These are phyloP conservation scores for Cacoxenus indagator DNA, from an alignment of 2,888 invertebrate species.

Conservation along the genomic window DNA sequence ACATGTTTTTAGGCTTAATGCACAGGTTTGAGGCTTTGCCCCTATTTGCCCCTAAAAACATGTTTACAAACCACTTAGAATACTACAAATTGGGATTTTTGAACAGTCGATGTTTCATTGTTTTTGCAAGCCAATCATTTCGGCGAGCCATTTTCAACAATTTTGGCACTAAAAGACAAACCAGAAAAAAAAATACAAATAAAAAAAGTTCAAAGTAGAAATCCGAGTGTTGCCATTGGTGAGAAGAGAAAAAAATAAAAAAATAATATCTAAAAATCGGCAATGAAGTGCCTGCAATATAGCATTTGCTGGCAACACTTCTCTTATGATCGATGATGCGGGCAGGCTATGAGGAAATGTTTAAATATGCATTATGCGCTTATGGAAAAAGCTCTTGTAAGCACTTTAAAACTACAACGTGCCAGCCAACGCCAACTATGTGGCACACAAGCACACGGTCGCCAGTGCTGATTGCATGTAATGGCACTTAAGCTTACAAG, in stretches of 20 bases:
- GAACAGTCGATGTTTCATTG: not conserved
- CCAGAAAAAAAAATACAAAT: not conserved
- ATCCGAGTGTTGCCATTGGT: slow-evolving; percentile 16
- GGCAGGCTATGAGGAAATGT: slow-evolving; percentile 55
- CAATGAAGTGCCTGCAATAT: slow-evolving; percentile 13
- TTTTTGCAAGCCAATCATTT: not conserved
- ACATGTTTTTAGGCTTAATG: not conserved
- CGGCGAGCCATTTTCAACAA: not conserved
- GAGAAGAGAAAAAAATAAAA: not conserved
- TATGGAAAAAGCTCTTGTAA: slow-evolving; percentile 37
- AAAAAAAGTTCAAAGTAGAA: not conserved
- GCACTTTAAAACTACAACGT: slow-evolving; percentile 17
- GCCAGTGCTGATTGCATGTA: slow-evolving; percentile 50
- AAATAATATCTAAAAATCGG: slow-evolving; percentile 5
- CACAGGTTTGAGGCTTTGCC: not conserved
- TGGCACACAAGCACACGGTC: not conserved
- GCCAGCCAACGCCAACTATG: not conserved
- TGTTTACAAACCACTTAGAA: not conserved
- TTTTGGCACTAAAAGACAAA: slow-evolving; percentile 10
- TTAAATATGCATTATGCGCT: slow-evolving; percentile 61
- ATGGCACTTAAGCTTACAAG: slow-evolving; percentile 61
- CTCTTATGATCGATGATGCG: too few relatives aligned
- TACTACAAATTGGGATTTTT: not conserved
- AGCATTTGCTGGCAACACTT: not conserved
- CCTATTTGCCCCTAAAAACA: not conserved